These are phyloP conservation scores for Pagetopsis macropterus DNA, from an alignment of 2,797 vertebrate genomes.

Conservation along the genomic window DNA sequence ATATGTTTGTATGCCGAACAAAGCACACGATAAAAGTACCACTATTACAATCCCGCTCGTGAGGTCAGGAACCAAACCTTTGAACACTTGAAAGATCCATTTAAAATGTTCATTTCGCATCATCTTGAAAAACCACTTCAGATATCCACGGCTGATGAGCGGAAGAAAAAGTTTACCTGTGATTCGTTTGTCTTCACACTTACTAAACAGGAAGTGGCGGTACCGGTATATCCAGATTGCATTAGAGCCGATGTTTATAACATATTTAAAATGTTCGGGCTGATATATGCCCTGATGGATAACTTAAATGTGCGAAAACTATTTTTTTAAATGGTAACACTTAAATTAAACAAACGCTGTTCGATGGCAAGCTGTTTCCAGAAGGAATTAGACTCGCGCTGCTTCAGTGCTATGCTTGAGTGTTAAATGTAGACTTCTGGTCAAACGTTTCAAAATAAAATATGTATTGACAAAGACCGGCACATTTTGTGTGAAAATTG, in stretches of 20 bases:
- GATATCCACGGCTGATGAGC: not conserved
- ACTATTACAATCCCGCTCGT: constrained; percentile 58
- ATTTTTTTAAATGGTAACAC: too few relatives aligned
- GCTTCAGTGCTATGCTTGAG: too few relatives aligned
- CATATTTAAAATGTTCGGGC: not conserved
- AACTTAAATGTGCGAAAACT: not conserved
- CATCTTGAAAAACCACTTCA: constrained; percentile 4
- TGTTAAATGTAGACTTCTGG: not conserved
- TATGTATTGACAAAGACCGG: rapidly evolving
- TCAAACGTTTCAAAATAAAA: constrained; percentile 51
- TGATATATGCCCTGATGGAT: too few relatives aligned
- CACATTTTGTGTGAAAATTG: not conserved
- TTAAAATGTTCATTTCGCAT: constrained; percentile 4
- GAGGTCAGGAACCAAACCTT: constrained; percentile 48
- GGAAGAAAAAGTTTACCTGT: not conserved
- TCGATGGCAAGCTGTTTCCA: too few relatives aligned
- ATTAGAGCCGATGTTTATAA: not conserved
- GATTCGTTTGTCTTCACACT: not conserved
- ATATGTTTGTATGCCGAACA: constrained; percentile 54
- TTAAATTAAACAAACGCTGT: not conserved
- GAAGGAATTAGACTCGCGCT: not conserved
- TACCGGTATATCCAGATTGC: too few relatives aligned
- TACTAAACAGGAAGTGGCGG: constrained; percentile 26
- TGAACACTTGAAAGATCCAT: constrained; percentile 33
- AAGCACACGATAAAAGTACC: constrained; percentile 39